A percentile compares a stretch with the other conserved stretches of the same genome.
Evolutionary conservation across 2,888 invertebrate species (phyloP).

Genomic region (Atethmia centrago): DNA sequence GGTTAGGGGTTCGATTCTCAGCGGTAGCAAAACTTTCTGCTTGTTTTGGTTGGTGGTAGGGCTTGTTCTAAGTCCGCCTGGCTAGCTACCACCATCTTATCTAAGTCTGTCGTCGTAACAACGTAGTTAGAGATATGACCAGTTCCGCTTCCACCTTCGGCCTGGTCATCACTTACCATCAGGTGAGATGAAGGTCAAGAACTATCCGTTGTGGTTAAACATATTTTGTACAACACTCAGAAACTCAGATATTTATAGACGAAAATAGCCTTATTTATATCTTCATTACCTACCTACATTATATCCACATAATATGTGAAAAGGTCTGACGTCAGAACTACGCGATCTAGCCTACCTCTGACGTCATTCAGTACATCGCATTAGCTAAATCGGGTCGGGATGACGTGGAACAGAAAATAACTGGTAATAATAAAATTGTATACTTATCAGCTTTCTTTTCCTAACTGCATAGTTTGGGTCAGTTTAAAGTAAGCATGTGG

Average conservation of each 20-base stretch:
- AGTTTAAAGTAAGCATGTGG: not conserved
- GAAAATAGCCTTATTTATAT: not conserved
- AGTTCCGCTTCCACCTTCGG: too few relatives aligned
- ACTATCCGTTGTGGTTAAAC: not conserved
- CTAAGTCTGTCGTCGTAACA: too few relatives aligned
- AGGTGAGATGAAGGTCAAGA: too few relatives aligned
- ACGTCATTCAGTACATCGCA: conserved; percentile 29
- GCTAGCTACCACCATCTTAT: too few relatives aligned
- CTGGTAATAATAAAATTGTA: not conserved
- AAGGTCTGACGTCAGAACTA: conserved; percentile 29
- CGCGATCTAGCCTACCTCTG: conserved; percentile 5
- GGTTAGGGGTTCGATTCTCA: too few relatives aligned
- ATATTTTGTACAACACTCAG: not conserved
- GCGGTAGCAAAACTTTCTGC: too few relatives aligned
- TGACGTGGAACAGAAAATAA: conserved; percentile 19
- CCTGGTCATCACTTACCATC: too few relatives aligned
- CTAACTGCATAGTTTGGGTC: not conserved
- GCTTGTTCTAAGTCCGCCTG: too few relatives aligned
- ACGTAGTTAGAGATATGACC: too few relatives aligned
- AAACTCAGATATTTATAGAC: not conserved
- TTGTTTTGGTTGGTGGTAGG: too few relatives aligned
- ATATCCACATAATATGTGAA: not conserved
- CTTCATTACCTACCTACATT: not conserved
- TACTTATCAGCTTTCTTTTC: not conserved
- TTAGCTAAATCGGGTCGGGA: conserved; percentile 17